Base-by-base conservation (phyloP, 2,888 invertebrate genomes). In the Tetanocera ferruginea region DNA sequence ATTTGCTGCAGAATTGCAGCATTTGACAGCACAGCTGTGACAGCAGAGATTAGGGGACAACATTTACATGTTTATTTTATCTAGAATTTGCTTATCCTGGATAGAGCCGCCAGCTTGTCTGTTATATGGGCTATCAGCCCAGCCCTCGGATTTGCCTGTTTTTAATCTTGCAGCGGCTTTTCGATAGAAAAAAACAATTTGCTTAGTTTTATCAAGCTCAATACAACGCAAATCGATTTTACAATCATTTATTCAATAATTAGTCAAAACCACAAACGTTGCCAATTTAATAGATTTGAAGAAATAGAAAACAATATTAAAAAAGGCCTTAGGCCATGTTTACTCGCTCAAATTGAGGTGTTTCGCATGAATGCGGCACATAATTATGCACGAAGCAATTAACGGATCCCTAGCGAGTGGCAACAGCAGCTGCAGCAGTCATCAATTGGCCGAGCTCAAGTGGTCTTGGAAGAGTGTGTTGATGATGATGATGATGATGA, bases 331-430 rank as follows among this genome's bases (percentile, higher is more conserved):
- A 9, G 28, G 60, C 25, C 60, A 23, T 28, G 28, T 55, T 55
- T 55, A 2, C 19, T 1, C 55, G 55, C 55, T 23, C 23, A 55
- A 55, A 55, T 19, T 19, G 19, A 55, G 19, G 2, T 28, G 60
- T 28, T 60, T 19, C 28, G 60, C 60, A 25, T 60, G 60, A 60
- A n/a, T 60, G 60, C 60, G 17, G 60, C 28, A 11, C 60, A 60
- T 60, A 60, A 60, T 60, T 60, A 60, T 60, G 60, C 60, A 60
- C 25, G 28, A 60, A 28, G 60, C 60, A 60, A 60, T 60, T 60
- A 60, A 60, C 60, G 17, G 60, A 14, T 14, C 60, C 25, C 60
- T 28, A 28, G 60, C 60, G 43, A 43, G 43, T 14, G 43, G 43
- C 43, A 43, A 14, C 43, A 43, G 43, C 43, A 43, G 43, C 43